A percentile compares a stretch with the other conserved stretches of the same genome.
phyloP scores from a whole-genome alignment of 2,797 vertebrate species.

The Propithecus deckenii region DNA sequence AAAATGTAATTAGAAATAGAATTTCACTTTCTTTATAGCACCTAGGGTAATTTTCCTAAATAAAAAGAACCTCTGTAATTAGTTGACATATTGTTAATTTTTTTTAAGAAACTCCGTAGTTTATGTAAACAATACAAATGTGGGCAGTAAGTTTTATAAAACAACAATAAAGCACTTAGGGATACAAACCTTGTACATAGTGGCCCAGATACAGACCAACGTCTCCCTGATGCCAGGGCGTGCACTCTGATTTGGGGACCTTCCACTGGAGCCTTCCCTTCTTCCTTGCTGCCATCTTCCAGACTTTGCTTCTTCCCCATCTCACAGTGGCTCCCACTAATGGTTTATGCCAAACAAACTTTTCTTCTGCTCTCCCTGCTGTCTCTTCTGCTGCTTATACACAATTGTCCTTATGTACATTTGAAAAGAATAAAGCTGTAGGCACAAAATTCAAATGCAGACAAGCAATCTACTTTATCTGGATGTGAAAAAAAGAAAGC shows the following conservation, averaged over 20 bases:
- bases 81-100: not conserved
- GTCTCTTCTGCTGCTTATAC: not conserved
- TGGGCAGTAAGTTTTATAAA: not conserved
- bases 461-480: not conserved
- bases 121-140: not conserved
- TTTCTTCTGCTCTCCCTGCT: not conserved
- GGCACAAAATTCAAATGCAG: not conserved
- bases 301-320: not conserved
- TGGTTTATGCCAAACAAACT: not conserved
- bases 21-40: not conserved
- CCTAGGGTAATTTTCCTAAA: not conserved
- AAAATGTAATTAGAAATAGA: not conserved
- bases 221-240: not conserved
- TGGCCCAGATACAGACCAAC: not conserved
- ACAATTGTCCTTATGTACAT: not conserved
- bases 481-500: not conserved
- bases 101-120: not conserved
- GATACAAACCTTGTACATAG: not conserved
- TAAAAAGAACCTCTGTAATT: not conserved
- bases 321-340: not conserved
- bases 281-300: not conserved
- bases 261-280: not conserved
- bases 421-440: not conserved
- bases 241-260: rapidly evolving
- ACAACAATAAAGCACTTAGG: not conserved